Conservation (phyloP, 2,888 invertebrate genomes). For the Papilio gigon region DNA sequence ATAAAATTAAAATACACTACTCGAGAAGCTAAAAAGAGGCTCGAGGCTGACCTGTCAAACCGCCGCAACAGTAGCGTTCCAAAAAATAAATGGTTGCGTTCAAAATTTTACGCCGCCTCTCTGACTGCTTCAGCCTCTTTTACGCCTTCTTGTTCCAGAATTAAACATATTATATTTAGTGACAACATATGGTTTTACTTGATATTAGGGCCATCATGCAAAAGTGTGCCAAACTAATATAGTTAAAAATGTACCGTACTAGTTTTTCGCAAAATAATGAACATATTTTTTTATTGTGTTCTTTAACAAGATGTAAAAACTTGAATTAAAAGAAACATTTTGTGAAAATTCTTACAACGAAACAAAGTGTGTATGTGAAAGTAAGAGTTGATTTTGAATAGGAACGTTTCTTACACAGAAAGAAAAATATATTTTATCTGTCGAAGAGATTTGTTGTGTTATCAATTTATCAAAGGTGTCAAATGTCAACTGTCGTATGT, state of each 20-base stretch:
- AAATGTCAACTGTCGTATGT: not conserved
- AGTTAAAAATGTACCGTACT: too few relatives aligned
- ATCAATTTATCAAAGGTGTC: not conserved
- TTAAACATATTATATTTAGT: not conserved
- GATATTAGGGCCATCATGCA: not conserved
- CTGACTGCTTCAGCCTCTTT: not conserved
- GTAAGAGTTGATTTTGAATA: not conserved
- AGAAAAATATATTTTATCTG: not conserved
- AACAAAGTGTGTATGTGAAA: too few relatives aligned
- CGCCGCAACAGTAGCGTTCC: slow-evolving; percentile 61
- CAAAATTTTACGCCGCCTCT: slow-evolving; percentile 39
- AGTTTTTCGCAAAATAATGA: too few relatives aligned
- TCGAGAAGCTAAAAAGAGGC: slow-evolving; percentile 75
- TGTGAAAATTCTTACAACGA: too few relatives aligned
- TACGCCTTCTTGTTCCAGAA: not conserved
- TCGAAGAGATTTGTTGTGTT: slow-evolving; percentile 16
- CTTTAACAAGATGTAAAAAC: not conserved
- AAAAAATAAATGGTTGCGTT: slow-evolving; percentile 43
- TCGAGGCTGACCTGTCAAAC: slow-evolving; percentile 80
- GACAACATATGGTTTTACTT: not conserved
- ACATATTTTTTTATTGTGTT: not conserved
- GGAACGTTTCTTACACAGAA: not conserved
- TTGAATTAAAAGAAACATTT: not conserved
- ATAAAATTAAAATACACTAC: slow-evolving; percentile 72
- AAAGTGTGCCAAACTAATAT: not conserved